These are phyloP conservation scores for Chlamydotis undulata DNA, from an alignment of 2,113 vertebrate species.

Conservation along the genomic window DNA sequence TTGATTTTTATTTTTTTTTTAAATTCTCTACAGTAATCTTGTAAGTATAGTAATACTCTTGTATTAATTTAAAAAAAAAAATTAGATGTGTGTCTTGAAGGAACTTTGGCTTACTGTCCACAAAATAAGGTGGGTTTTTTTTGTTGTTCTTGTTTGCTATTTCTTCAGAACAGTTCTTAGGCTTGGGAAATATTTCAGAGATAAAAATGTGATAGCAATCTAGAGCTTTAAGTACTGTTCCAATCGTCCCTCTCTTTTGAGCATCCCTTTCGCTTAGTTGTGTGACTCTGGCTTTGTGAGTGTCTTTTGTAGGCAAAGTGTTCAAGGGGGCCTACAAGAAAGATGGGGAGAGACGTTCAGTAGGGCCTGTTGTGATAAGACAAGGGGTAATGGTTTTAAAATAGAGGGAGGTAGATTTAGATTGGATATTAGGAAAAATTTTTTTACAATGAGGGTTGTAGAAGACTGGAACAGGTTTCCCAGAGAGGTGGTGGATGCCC, in stretches of 20 bases:
- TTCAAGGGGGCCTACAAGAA: too few relatives aligned
- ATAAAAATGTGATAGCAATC: neutral
- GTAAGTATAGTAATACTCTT: neutral
- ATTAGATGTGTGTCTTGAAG: neutral
- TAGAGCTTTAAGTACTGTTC: neutral
- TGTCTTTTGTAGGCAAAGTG: neutral
- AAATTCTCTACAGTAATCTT: neutral
- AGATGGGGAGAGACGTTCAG: too few relatives aligned
- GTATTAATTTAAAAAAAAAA: neutral
- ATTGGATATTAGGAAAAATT: too few relatives aligned
- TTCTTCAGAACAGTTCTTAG: neutral
- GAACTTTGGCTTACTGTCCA: neutral
- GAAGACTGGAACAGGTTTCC: too few relatives aligned
- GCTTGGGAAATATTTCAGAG: neutral
- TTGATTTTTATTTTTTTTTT: neutral
- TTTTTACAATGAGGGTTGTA: too few relatives aligned
- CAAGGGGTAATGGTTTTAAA: too few relatives aligned
- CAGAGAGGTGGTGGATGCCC: too few relatives aligned
- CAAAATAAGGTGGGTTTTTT: neutral
- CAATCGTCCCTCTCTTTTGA: neutral
- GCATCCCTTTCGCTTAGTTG: neutral
- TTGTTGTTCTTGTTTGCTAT: neutral
- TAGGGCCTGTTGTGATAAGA: too few relatives aligned
- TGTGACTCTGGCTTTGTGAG: neutral
- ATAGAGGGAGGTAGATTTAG: too few relatives aligned